Percentiles rank a stretch among this genome's conserved stretches.
phyloP scores from a whole-genome alignment of 1,140 invertebrate genomes.

The Thaumatotibia leucotreta region DNA sequence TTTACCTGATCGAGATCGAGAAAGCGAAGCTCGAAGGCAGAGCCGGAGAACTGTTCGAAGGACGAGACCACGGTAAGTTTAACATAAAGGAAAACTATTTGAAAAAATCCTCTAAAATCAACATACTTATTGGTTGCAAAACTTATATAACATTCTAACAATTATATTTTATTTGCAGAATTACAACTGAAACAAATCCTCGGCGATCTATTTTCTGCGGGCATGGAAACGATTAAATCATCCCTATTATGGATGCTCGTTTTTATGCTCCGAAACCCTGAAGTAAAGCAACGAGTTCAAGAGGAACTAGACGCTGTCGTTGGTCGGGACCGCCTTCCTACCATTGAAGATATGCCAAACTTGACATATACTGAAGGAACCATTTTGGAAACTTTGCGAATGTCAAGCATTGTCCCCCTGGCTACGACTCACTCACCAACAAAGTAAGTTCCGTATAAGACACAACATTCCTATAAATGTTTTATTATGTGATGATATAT shows the following conservation, averaged over 20 bases:
- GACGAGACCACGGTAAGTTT: conserved; percentile 84
- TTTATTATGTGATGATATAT: too few relatives aligned
- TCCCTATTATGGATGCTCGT: conserved; percentile 93
- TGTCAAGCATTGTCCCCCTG: conserved; percentile 90
- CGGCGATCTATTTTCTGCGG: conserved; percentile 93
- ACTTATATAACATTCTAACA: conserved; percentile 19
- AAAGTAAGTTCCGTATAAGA: conserved; percentile 86
- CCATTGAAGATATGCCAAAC: conserved; percentile 87
- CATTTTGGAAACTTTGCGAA: conserved; percentile 88
- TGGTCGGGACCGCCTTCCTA: conserved; percentile 87
- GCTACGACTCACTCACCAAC: conserved; percentile 93
- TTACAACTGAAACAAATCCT: conserved; percentile 93
- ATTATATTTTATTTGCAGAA: conserved; percentile 77
- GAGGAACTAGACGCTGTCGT: conserved; percentile 93
- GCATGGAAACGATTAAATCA: conserved; percentile 96
- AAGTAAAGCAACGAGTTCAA: conserved; percentile 88
- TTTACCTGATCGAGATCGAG: conserved; percentile 90
- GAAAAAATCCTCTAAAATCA: neutral
- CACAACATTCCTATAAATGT: too few relatives aligned
- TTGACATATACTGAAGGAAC: conserved; percentile 93
- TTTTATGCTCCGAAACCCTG: conserved; percentile 91
- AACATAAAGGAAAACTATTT: conserved; percentile 2
- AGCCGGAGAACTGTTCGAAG: conserved; percentile 85
- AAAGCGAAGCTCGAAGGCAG: conserved; percentile 86
- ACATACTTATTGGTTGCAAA: neutral